Conservation (phyloP, 2,888 invertebrate genomes). For the Eremobia ochroleuca region DNA sequence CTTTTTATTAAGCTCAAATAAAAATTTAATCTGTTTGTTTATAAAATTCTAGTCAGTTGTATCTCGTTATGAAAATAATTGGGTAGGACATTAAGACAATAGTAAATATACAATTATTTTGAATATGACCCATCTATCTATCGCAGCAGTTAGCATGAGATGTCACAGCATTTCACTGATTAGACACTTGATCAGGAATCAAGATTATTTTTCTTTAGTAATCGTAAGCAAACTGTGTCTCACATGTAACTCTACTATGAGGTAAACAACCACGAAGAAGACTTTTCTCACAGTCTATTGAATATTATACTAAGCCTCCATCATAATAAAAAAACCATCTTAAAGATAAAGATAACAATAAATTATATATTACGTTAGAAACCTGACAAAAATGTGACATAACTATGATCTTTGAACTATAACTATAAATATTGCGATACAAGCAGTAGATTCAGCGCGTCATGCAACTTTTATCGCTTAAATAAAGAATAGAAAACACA, state of each 20-base stretch:
- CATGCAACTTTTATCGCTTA: not conserved
- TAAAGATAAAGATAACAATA: not conserved
- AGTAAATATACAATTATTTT: too few relatives aligned
- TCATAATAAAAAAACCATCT: not conserved
- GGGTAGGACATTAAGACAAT: too few relatives aligned
- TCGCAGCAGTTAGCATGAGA: not conserved
- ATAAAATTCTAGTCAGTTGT: too few relatives aligned
- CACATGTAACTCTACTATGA: not conserved
- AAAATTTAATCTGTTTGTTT: too few relatives aligned
- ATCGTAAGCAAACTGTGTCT: not conserved
- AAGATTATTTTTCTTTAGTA: not conserved
- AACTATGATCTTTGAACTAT: constrained; percentile 27
- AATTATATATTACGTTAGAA: constrained; percentile 1
- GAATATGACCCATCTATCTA: too few relatives aligned
- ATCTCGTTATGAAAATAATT: too few relatives aligned
- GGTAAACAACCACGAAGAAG: not conserved
- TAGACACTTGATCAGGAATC: too few relatives aligned
- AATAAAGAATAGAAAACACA: not conserved
- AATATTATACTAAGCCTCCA: not conserved
- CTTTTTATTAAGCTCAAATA: too few relatives aligned
- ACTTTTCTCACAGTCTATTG: not conserved
- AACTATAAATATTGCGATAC: not conserved
- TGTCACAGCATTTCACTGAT: not conserved
- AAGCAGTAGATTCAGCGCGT: not conserved
- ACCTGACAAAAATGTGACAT: not conserved